Percentiles rank a stretch among this genome's conserved stretches.
These are phyloP conservation scores for Lycodopsis pacificus DNA, from an alignment of 2,797 vertebrate genomes.

Conservation along the genomic window DNA sequence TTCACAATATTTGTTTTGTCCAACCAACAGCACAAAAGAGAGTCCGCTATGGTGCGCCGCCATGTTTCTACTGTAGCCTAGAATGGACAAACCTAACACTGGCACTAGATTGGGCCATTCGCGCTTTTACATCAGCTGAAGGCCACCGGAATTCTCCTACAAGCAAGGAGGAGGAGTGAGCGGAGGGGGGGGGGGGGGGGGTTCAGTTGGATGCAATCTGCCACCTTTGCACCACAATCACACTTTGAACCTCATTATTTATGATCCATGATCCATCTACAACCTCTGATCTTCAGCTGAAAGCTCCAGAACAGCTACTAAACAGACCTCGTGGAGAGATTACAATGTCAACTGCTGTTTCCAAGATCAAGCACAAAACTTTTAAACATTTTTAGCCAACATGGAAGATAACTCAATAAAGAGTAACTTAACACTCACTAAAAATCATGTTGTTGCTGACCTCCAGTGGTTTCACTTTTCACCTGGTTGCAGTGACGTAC, in stretches of 20 bases:
- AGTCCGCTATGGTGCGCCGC: too few relatives aligned
- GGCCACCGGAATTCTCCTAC: not conserved
- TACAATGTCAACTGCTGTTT: not conserved
- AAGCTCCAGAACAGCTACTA: not conserved
- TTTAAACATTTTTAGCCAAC: not conserved
- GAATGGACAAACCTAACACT: too few relatives aligned
- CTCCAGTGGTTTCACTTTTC: not conserved
- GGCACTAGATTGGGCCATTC: too few relatives aligned
- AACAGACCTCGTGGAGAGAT: too few relatives aligned
- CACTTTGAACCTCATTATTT: not conserved
- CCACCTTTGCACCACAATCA: too few relatives aligned
- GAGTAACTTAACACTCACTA: not conserved
- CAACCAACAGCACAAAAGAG: not conserved
- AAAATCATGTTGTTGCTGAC: not conserved
- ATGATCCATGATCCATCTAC: not conserved
- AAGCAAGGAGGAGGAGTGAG: not conserved
- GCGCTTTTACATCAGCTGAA: not conserved
- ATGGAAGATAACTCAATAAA: not conserved
- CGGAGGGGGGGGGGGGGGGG: too few relatives aligned
- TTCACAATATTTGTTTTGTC: not conserved
- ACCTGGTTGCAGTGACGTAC: not conserved
- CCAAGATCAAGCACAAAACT: not conserved
- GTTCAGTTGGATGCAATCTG: not conserved
- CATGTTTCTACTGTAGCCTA: too few relatives aligned
- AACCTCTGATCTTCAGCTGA: not conserved